A percentile compares a stretch with the other conserved stretches of the same genome.
These are phyloP conservation scores for Drosophila ficusphila DNA, from an alignment of 1,140 invertebrate species.

Conservation along the genomic window DNA sequence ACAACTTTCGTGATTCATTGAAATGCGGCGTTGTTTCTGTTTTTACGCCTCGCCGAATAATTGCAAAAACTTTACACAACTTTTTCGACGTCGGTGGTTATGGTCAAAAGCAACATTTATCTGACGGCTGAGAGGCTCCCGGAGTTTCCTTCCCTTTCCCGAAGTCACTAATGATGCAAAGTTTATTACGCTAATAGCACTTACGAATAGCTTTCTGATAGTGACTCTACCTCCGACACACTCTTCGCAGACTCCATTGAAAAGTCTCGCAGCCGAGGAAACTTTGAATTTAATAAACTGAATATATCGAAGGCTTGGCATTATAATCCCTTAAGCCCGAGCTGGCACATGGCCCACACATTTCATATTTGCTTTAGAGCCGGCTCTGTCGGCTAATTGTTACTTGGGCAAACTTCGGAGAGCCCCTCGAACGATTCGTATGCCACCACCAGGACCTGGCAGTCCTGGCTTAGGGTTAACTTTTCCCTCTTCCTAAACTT, in stretches of 20 bases:
- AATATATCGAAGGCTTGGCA: conserved; percentile 1
- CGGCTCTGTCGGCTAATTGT: conserved; percentile 59
- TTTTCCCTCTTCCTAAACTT: conserved; percentile 55
- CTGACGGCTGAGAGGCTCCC: conserved; percentile 18
- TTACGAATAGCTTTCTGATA: not conserved
- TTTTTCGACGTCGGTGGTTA: conserved; percentile 12
- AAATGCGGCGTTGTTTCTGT: conserved; percentile 58
- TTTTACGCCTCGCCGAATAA: conserved; percentile 67
- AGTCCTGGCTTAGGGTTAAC: conserved; percentile 18
- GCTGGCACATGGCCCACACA: not conserved
- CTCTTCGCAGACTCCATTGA: not conserved
- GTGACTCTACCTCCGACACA: not conserved
- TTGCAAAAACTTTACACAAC: conserved; percentile 57
- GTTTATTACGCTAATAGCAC: not conserved
- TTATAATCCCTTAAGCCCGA: conserved; percentile 17
- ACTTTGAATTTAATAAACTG: conserved; percentile 23
- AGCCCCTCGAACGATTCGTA: conserved; percentile 4
- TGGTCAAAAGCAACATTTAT: conserved; percentile 2
- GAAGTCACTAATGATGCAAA: not conserved
- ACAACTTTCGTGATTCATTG: conserved; percentile 35
- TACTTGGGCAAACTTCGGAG: conserved; percentile 58
- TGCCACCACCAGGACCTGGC: not conserved
- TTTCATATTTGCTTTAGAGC: conserved; percentile 43
- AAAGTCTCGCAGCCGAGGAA: not conserved
- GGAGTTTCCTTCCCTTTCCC: not conserved